phyloP scores from a whole-genome alignment of 2,113 vertebrate species.

The Corapipo altera region DNA sequence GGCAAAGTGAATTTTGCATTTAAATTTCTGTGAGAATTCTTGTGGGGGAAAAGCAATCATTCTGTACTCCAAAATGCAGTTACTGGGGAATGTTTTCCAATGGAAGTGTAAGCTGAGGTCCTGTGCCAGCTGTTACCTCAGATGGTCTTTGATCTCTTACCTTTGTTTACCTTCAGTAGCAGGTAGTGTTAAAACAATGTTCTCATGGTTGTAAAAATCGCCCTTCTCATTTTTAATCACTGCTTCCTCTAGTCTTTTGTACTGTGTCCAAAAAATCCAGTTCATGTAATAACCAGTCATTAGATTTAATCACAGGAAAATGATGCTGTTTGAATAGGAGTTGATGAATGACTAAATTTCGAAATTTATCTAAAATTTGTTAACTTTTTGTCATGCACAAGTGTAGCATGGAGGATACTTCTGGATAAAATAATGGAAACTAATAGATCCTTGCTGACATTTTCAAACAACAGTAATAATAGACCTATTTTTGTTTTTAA shows the following conservation, averaged over 20 bases:
- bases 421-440: background rate
- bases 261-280: background rate
- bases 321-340: background rate
- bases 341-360: background rate
- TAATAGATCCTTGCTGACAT: background rate
- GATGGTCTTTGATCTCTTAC: background rate
- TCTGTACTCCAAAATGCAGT: background rate
- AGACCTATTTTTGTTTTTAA: background rate
- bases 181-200: background rate
- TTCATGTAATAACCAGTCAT: background rate
- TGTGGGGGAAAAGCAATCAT: background rate
- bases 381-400: background rate
- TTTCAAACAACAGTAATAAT: background rate
- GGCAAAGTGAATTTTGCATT: background rate
- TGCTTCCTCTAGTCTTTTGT: background rate
- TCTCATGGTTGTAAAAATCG: background rate
- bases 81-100: background rate
- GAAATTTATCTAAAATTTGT: background rate
- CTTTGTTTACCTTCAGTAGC: background rate
- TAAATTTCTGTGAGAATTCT: background rate
- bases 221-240: background rate
- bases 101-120: background rate
- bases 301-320: background rate
- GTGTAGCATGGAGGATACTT: background rate
- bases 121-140: background rate